Evolutionary conservation across 2,113 vertebrate species (phyloP).

Genomic region (Zingel zingel): DNA sequence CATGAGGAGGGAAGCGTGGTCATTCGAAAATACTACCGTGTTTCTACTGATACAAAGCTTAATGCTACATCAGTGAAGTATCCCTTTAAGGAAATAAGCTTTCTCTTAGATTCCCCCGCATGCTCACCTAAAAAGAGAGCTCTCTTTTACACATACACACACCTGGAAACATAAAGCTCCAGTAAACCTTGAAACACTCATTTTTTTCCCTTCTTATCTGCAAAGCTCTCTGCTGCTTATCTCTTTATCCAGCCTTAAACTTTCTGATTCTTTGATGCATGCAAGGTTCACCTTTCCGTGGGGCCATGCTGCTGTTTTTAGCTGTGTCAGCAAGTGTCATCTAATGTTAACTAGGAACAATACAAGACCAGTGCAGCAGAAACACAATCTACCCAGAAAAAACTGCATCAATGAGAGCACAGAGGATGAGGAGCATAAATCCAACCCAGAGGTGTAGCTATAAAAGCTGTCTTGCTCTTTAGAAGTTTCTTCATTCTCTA

Average conservation of each 20-base stretch:
- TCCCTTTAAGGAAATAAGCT: slow-evolving; percentile 19
- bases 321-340: slow-evolving; percentile 48
- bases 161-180: slow-evolving; percentile 40
- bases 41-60: too few species aligned
- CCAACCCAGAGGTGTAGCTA: not conserved
- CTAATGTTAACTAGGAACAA: slow-evolving; percentile 3
- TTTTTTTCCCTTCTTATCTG: slow-evolving; percentile 19
- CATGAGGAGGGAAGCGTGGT: too few species aligned
- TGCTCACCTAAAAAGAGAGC: slow-evolving; percentile 9
- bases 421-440: slow-evolving; percentile 5
- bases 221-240: slow-evolving; percentile 52
- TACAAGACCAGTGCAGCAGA: slow-evolving; percentile 8
- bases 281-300: slow-evolving; percentile 35
- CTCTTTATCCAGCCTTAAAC: slow-evolving; percentile 61
- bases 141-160: slow-evolving; percentile 15
- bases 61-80: too few species aligned
- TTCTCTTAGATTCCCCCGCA: slow-evolving; percentile 1
- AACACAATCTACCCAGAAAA: not conserved
- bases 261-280: slow-evolving; percentile 48
- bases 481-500: not conserved
- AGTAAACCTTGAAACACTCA: slow-evolving; percentile 59
- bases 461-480: not conserved
- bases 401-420: slow-evolving; percentile 1
- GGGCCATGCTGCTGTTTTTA: slow-evolving; percentile 28
- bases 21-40: too few species aligned